Conservation (phyloP, 2,797 vertebrate species). For the Pitangus sulphuratus region DNA sequence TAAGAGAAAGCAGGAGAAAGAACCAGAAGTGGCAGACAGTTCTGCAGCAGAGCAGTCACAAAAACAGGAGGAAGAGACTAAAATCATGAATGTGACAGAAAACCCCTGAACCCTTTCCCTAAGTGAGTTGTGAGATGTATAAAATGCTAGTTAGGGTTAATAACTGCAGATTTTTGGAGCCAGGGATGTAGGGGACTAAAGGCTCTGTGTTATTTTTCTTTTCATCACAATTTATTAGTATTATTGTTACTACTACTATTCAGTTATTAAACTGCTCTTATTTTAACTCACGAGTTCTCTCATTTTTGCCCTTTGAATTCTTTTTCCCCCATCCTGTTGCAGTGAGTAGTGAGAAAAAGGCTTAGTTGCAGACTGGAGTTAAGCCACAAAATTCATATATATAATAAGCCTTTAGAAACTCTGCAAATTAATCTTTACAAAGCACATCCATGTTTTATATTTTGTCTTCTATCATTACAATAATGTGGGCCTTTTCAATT, state of each 20-base stretch:
- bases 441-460: not conserved
- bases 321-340: not conserved
- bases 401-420: not conserved
- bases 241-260: not conserved
- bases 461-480: not conserved
- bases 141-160: not conserved
- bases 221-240: not conserved
- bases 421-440: not conserved
- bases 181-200: not conserved
- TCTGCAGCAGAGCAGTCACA: not conserved
- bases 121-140: not conserved
- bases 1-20: not conserved
- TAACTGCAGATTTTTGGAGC: not conserved
- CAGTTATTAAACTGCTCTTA: not conserved
- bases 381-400: not conserved
- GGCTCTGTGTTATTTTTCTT: not conserved
- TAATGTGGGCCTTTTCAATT: not conserved
- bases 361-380: not conserved
- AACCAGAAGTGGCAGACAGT: not conserved
- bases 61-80: not conserved
- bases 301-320: not conserved
- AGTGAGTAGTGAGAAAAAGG: not conserved
- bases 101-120: not conserved
- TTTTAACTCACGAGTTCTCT: not conserved
- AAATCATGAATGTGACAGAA: not conserved